Base-by-base conservation (phyloP, 2,113 vertebrate species). In the Peromyscus polionotus region DNA sequence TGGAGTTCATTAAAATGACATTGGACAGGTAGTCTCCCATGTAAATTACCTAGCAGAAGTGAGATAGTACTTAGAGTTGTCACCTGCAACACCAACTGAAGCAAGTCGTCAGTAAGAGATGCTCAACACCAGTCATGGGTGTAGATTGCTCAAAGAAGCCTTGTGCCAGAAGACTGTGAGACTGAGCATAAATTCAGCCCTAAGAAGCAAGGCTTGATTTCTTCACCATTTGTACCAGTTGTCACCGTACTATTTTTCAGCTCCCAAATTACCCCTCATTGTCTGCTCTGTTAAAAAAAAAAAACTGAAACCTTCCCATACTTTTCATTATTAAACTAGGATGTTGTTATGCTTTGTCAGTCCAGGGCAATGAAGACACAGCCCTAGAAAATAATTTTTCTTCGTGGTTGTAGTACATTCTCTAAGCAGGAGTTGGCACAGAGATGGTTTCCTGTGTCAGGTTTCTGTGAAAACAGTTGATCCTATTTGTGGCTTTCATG, bases 221-320 rank as follows among this genome's bases (percentile, higher is more conserved):
- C 45, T 75, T 87, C 14, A 63, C 45, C 28, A 51, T 57, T 68
- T 68, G 11, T 9, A n/a, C 61, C 39, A 85, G 7, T 33, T 84
- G 70, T 51, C 61, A 73, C 20, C 54, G 8, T 61, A 54, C 26
- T 67, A 36, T 61, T 57, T 89, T 51, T 83, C 3, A 5, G 68
- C 12, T 93, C 68, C n/a, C 86, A 92, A 96, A 80, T 92, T 83
- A 96, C 68, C 92, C 67, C 63, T 93, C 79, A 24, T 79, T 76
- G 61, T 20, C 88, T 88, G 39, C n/a, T 54, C 24, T 63, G 24
- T 57, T 39, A 87, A 94, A 83, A 87, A 51, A 8, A 83, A 87
- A 16, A 9, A 22, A 7, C 10, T 22, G 24, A 24, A 5, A 59
- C 17, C 26, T 73, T 88, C 45, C 12, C 36, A 51, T 70, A 63